Percentiles rank a stretch among this genome's conserved stretches.
These are phyloP conservation scores for Enteromius mattozi DNA, from an alignment of 2,797 vertebrate genomes.

Conservation along the genomic window DNA sequence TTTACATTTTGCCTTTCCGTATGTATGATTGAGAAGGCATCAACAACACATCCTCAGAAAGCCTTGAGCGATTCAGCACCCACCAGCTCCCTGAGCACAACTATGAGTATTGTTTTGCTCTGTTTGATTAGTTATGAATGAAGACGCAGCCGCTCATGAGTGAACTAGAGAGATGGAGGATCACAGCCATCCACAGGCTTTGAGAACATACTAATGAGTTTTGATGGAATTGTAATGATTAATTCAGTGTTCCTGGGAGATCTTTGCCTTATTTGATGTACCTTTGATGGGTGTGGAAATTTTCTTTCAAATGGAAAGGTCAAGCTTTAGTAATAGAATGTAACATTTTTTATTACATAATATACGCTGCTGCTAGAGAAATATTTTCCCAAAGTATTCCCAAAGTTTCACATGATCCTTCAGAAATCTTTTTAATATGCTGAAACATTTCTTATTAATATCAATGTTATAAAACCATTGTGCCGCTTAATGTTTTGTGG, in stretches of 20 bases:
- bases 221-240: constrained; percentile 11
- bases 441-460: background rate
- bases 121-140: constrained; percentile 53
- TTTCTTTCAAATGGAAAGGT: background rate
- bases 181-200: background rate
- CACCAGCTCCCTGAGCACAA: constrained; percentile 65
- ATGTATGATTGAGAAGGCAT: constrained; percentile 67
- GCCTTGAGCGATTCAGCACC: constrained; percentile 58
- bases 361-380: background rate
- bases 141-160: constrained; percentile 28
- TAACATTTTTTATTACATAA: background rate
- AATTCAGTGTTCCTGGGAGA: background rate
- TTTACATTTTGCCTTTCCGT: constrained; percentile 74
- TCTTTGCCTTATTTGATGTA: background rate
- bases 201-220: constrained; percentile 14
- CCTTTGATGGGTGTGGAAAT: background rate
- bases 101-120: constrained; percentile 72
- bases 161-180: background rate
- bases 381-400: background rate
- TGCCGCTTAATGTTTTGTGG: too few species aligned
- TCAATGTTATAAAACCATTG: background rate
- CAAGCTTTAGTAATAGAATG: background rate
- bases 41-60: constrained; percentile 70
- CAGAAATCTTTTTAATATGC: background rate
- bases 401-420: too few species aligned